Evolutionary conservation across 2,797 vertebrate genomes (phyloP), one percentile per base, ranked within the genome.

Genomic region (Anabas testudineus): DNA sequence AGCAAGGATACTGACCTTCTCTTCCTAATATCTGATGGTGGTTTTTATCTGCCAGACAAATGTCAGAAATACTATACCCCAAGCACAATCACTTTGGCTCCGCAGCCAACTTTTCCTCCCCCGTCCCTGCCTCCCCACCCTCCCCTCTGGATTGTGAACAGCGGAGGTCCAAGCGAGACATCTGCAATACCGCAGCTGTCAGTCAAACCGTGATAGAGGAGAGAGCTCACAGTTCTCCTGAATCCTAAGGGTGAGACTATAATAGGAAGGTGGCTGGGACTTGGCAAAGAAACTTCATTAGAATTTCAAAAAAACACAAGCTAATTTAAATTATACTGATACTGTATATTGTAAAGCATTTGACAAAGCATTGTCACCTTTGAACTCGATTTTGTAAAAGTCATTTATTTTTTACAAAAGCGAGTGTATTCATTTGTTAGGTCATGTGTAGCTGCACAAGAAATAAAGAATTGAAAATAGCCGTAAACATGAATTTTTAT

Each of bases 11-110:
- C 82, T 93, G 92, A 94, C 93, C 92, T 94, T 93, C 91, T 92
- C 85, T 75, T 84, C 81, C 81, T 83, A 80, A 74, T 92, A 92
- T 93, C 92, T 90, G 91, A 92, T 91, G 81, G 78, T 74, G 74
- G n/a, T 80, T 89, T 92, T 93, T 93, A 91, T 93, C 92, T 88
- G 78, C 85, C 85, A 88, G 89, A 90, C 88, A 89, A 93, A 93
- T 93, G 92, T 93, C 91, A 93, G 83, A 92, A 92, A 89, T 87
- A 82, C 89, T 85, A 86, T 89, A 93, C 87, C 85, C 91, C 71
- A 59, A 90, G 85, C 86, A 68, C 83, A 91, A 90, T 92, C 87
- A 76, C 86, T 91, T 84, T 90, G 87, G 83, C 80, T 77, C 70
- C 51, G 37, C 65, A 47, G 57, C 80, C 77, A 77, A 69, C 75